Base-by-base conservation (phyloP, 2,888 invertebrate species). In the Drosophila picticornis region DNA sequence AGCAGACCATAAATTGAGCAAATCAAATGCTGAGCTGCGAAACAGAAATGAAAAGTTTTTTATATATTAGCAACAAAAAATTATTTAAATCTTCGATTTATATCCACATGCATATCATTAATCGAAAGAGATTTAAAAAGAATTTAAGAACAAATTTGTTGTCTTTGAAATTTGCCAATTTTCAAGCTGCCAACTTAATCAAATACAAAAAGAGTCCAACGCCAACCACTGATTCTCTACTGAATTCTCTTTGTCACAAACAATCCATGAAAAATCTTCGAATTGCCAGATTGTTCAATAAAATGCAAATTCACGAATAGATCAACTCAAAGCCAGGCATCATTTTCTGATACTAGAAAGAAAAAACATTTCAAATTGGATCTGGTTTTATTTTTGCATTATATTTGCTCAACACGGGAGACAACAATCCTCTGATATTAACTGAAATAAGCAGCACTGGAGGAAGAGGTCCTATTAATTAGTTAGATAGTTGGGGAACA, bases 401-500 rank as follows among this genome's bases (percentile, higher is more conserved):
- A 1, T 19, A 11, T 50, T 27, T 10, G 5, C 25, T 50, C 5
- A 29, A 29, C 50, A 29, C 19, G 4, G 25, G 0, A 16, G 22
- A n/a, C 11, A 27, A 36, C 13, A 38, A n/a, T 36, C 29, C 6
- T 6, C 25, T 36, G 56, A 56, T 38, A 27, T 27, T 29, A 57
- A n/a, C 38, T 57, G 29, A 31, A 29, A 31, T 29, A 22, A 36
- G 16, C 22, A 57, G 16, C 38, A 29, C 29, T 29, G n/a, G 16
- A 4, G n/a, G 22, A 5, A 57, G 16, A n/a, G 25, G 25, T 36
- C 4, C 19, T 55, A 55, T 55, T 36, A 55, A 36, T 55, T 55
- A 22, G 32, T 25, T 52, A 27, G 55, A 40, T 40, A 56, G 27
- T 38, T 9, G 29, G 22, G 56, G 29, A 60, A 13, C 29, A 51